phyloP scores from a whole-genome alignment of 2,113 vertebrate species.

The Ursus arctos region DNA sequence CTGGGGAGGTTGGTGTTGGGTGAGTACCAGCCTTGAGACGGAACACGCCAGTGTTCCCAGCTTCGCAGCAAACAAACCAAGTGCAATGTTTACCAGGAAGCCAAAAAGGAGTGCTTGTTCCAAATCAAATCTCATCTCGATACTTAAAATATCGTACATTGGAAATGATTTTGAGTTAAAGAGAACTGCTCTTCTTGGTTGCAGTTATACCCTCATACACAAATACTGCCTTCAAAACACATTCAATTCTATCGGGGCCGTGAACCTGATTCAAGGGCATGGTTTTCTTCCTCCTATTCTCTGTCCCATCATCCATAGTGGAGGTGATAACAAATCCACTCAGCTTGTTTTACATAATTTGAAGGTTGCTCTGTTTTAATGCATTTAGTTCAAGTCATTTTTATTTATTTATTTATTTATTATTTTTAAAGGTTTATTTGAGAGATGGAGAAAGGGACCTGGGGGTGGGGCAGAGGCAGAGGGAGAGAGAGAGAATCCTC shows the following conservation, averaged over 20 bases:
- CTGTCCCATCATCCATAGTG: not conserved
- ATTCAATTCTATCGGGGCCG: not conserved
- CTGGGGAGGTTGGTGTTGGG: not conserved
- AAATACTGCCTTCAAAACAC: not conserved
- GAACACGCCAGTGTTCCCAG: constrained; percentile 19
- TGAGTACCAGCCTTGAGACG: constrained; percentile 20
- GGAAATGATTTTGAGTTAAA: not conserved
- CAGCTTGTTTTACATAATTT: not conserved
- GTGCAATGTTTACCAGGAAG: not conserved
- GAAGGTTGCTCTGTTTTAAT: not conserved
- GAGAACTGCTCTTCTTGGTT: not conserved
- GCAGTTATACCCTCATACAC: not conserved
- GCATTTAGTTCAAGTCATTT: not conserved
- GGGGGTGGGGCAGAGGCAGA: not conserved
- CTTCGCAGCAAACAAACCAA: not conserved
- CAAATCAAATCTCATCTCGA: constrained; percentile 53
- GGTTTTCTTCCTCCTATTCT: not conserved
- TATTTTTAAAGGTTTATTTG: not conserved
- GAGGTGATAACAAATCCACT: not conserved
- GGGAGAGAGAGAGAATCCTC: not conserved
- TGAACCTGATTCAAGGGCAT: not conserved
- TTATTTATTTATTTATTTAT: not conserved
- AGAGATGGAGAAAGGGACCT: not conserved
- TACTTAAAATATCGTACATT: constrained; percentile 30
- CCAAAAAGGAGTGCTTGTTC: not conserved